Evolutionary conservation across 2,797 vertebrate species (phyloP).

Genomic region (Erethizon dorsatum): DNA sequence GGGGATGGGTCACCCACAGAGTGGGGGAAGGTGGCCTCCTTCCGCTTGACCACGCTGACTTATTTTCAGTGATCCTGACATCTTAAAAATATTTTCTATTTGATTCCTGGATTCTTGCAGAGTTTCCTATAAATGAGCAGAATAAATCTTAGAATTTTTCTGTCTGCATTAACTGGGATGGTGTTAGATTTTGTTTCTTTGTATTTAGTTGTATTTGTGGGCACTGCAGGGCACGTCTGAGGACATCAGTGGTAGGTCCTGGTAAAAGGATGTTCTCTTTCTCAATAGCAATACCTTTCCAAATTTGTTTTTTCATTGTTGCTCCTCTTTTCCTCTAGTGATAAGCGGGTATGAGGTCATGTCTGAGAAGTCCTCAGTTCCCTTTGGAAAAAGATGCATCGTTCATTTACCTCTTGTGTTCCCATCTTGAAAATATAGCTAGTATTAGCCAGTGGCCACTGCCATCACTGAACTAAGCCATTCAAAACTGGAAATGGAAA

Average conservation of each 20-base stretch:
- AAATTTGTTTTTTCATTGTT: slow-evolving; percentile 20
- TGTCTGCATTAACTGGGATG: neutral
- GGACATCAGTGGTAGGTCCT: neutral
- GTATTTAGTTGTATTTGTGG: neutral
- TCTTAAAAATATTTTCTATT: slow-evolving; percentile 65
- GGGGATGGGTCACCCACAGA: neutral
- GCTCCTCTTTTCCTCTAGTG: neutral
- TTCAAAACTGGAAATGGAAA: neutral
- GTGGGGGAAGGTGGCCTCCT: neutral
- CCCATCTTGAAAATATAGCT: neutral
- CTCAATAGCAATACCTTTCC: neutral
- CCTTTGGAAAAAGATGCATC: neutral
- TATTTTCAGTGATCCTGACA: slow-evolving; percentile 43
- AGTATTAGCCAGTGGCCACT: slow-evolving; percentile 4
- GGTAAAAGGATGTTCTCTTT: neutral
- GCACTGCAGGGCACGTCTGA: fast-evolving
- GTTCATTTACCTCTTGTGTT: slow-evolving; percentile 1
- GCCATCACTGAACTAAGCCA: neutral
- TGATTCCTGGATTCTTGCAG: slow-evolving; percentile 32
- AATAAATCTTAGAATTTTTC: slow-evolving; percentile 24
- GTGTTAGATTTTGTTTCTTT: slow-evolving; percentile 14
- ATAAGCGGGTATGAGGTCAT: slow-evolving; percentile 54
- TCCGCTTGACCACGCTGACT: slow-evolving; percentile 41
- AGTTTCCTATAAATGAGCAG: slow-evolving; percentile 10
- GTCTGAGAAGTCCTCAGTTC: slow-evolving; percentile 45